These are phyloP conservation scores for Drosophila tani DNA, from an alignment of 1,140 invertebrate genomes.

Conservation along the genomic window DNA sequence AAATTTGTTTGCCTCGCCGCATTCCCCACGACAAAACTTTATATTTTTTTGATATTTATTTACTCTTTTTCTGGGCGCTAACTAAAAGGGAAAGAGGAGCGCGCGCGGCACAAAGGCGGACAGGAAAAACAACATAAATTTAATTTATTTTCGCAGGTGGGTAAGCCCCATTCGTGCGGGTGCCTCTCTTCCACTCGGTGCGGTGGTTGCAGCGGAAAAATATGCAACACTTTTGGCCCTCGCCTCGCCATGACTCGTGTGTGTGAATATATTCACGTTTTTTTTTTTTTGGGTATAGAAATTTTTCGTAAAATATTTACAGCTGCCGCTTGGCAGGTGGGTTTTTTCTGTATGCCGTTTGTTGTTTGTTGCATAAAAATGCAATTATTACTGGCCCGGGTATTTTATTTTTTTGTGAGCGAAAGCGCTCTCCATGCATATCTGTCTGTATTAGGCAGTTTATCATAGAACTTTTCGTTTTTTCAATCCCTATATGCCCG, in stretches of 20 bases:
- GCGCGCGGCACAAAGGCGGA: conserved; percentile 37
- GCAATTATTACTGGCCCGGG: conserved; percentile 65
- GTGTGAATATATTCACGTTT: conserved; percentile 3
- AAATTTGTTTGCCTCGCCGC: conserved; percentile 62
- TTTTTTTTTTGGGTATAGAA: conserved; percentile 54
- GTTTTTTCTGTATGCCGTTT: conserved; percentile 37
- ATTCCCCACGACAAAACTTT: conserved; percentile 50
- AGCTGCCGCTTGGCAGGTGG: conserved; percentile 25
- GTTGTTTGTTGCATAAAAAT: conserved; percentile 70
- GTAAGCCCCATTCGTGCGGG: conserved; percentile 18
- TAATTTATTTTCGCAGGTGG: conserved; percentile 80
- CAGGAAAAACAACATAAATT: conserved; percentile 75
- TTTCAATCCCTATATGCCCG: conserved; percentile 17
- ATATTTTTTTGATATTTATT: conserved; percentile 53
- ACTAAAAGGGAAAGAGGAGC: conserved; percentile 50
- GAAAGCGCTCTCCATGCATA: conserved; percentile 16
- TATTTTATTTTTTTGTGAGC: conserved; percentile 32
- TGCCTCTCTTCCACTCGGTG: neutral
- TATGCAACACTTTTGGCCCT: conserved; percentile 46
- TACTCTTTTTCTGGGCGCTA: conserved; percentile 42
- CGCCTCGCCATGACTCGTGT: conserved; percentile 7
- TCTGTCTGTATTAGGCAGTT: conserved; percentile 50
- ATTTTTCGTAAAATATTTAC: conserved; percentile 74
- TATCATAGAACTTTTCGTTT: conserved; percentile 41
- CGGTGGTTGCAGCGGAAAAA: conserved; percentile 40